Conservation (phyloP, 1,140 invertebrate species). For the Tribolium castaneum region DNA sequence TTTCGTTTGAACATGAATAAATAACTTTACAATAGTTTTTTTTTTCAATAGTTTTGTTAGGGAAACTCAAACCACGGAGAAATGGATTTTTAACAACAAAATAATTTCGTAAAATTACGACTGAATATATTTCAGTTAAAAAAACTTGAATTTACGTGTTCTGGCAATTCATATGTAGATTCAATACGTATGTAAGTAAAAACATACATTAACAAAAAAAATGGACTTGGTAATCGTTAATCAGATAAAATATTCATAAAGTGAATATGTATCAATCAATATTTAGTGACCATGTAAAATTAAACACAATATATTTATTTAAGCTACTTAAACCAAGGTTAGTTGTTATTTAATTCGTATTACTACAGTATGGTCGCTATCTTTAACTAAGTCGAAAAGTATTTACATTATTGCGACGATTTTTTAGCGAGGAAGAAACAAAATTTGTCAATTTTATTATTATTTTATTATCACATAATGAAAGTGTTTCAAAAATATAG, state of each 20-base stretch:
- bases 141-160: neutral
- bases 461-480: no score
- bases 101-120: neutral
- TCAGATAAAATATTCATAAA: constrained; percentile 28
- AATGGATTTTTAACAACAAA: neutral
- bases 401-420: no score
- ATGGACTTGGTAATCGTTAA: constrained; percentile 20
- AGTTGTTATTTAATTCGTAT: neutral
- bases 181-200: constrained; percentile 1
- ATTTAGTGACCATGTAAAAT: constrained; percentile 14
- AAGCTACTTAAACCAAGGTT: neutral
- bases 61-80: neutral
- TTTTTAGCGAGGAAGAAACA: no score
- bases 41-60: no score
- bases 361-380: no score
- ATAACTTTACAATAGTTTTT: no score
- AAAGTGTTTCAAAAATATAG: no score
- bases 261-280: constrained; percentile 13
- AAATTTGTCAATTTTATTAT: no score
- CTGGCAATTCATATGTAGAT: neutral
- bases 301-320: neutral
- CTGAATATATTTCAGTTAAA: neutral
- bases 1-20: no score
- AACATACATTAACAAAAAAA: constrained; percentile 6
- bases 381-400: no score